Evolutionary conservation across 2,888 invertebrate species (phyloP).

Genomic region (Spodoptera exigua): DNA sequence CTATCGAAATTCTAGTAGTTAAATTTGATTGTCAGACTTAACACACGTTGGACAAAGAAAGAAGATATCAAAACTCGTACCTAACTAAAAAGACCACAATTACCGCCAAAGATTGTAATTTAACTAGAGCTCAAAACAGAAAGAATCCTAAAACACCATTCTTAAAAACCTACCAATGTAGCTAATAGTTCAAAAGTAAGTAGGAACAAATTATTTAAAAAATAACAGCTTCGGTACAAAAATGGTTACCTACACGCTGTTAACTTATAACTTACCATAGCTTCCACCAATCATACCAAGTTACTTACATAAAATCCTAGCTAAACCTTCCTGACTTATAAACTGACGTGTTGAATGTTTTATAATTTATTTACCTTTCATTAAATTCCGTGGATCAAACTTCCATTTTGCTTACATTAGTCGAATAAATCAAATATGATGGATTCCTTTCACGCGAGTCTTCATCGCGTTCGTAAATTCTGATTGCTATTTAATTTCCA

Average conservation of each 20-base stretch:
- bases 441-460: conserved; percentile 11
- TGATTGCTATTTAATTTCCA: too few species aligned
- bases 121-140: too few species aligned
- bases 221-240: not conserved
- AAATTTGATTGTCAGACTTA: too few species aligned
- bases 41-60: too few species aligned
- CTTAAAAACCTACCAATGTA: too few species aligned
- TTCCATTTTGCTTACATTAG: conserved; percentile 14
- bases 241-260: conserved; percentile 20
- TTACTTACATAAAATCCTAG: conserved; percentile 41
- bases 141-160: too few species aligned
- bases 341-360: conserved; percentile 33
- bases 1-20: too few species aligned
- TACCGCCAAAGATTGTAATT: too few species aligned
- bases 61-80: too few species aligned
- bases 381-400: conserved; percentile 19
- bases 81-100: too few species aligned
- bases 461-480: not conserved
- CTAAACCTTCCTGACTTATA: conserved; percentile 36
- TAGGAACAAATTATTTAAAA: not conserved
- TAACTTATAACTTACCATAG: conserved; percentile 9
- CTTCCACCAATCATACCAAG: conserved; percentile 12
- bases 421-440: not conserved
- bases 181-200: too few species aligned
- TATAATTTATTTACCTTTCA: conserved; percentile 31